phyloP scores from a whole-genome alignment of 2,888 invertebrate species.

The Rhodophaea formosa region DNA sequence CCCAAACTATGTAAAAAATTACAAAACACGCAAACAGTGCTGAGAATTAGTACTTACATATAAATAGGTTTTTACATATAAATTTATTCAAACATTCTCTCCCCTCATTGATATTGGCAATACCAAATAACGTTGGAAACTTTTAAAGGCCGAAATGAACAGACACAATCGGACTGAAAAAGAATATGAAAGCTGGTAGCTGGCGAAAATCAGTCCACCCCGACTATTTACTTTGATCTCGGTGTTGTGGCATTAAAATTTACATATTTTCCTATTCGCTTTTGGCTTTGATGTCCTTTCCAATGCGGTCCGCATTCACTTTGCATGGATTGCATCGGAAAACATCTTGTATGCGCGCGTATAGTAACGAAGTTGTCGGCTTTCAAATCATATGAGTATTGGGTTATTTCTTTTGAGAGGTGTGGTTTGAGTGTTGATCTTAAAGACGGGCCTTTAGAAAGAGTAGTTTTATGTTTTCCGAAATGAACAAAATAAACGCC shows the following conservation, averaged over 20 bases:
- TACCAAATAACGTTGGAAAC: neutral
- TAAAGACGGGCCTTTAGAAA: no score
- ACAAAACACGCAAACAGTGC: no score
- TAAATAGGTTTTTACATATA: no score
- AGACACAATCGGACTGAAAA: conserved; percentile 40
- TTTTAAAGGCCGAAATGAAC: conserved; percentile 37
- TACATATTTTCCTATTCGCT: conserved; percentile 74
- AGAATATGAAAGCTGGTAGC: conserved; percentile 42
- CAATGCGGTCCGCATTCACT: conserved; percentile 46
- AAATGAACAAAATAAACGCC: no score
- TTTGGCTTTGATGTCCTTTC: conserved; percentile 71
- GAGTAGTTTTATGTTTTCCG: no score
- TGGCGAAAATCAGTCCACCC: conserved; percentile 49
- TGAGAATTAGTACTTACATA: no score
- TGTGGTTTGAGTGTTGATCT: neutral
- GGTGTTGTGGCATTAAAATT: conserved; percentile 67
- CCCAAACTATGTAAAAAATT: no score
- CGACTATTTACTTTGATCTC: conserved; percentile 65
- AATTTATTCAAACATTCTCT: neutral
- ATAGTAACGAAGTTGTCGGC: conserved; percentile 31
- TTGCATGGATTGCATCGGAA: conserved; percentile 44
- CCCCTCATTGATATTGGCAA: neutral
- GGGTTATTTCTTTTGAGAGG: neutral
- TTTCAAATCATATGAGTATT: conserved; percentile 19
- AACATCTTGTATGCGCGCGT: conserved; percentile 33